Base-by-base conservation (phyloP, 2,888 invertebrate species). In the Nematopogon swammerdamellus region DNA sequence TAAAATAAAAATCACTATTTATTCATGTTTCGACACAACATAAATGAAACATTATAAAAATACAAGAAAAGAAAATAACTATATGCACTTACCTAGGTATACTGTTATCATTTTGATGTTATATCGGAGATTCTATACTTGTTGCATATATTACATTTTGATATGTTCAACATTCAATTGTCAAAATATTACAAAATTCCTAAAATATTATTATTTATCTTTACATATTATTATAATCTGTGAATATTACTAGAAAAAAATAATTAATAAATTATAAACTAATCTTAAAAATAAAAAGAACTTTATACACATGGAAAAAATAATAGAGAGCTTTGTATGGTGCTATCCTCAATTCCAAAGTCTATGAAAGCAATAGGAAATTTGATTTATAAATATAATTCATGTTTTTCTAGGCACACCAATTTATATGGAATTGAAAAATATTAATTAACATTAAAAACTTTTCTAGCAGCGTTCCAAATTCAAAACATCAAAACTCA, bases 1-100 rank as follows among this genome's bases (percentile, higher is more conserved):
- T 74, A 70, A 79, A 79, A 76, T 77, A 79, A 75, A 76, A 75
- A 72, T 72, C 74, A 73, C 74, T 79, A 79, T 25, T 25, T 79
- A 79, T 77, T 79, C 67, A 75, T 69, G 71, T 68, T 72, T 68
- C 61, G 68, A 70, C 70, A 72, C 63, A 68, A 70, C 69, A 72
- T 70, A 69, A 63, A 67, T 64, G 60, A 70, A 71, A 71, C 66
- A 25, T 25, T n/a, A 25, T 72, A 71, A 70, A 70, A 68, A 63
- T 68, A 70, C 64, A 64, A 64, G 65, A 63, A 64, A 66, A 60
- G 63, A 67, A 67, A 16, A 65, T 65, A 56, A 63, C 25, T 25
- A 10, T 25, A 4, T 25, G 5, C 25, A n/a, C n/a, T n/a, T n/a
- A n/a, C n/a, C n/a, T 25, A 25, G 5, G 25, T 6, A 25, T 10